Evolutionary conservation across 92 coral and sea anemone genomes (phyloP).

Genomic region (Nematostella vectensis): DNA sequence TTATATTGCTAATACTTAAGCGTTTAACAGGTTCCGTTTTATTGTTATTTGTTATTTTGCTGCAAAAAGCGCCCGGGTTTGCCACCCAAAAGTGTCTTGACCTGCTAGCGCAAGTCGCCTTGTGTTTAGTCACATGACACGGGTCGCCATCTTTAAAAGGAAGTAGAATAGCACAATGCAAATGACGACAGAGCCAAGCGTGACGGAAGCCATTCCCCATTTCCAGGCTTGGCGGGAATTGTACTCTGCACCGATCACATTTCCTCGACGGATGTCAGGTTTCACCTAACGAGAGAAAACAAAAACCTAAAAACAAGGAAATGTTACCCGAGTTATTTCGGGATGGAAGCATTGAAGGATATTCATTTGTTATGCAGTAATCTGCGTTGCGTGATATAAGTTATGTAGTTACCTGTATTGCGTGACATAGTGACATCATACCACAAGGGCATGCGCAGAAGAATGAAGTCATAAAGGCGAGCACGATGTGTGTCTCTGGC

Average conservation of each 20-base stretch:
- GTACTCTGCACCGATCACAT: slow-evolving; percentile 40
- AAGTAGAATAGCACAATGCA: slow-evolving; percentile 28
- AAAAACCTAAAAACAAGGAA: slow-evolving; percentile 1
- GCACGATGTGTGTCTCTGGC: slow-evolving; percentile 38
- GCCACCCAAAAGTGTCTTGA: no score
- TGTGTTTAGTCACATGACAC: slow-evolving; percentile 4
- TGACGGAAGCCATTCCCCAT: slow-evolving; percentile 43
- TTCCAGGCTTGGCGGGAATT: slow-evolving; percentile 54
- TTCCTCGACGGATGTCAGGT: slow-evolving; percentile 20
- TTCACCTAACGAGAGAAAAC: slow-evolving; percentile 35
- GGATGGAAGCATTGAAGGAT: no score
- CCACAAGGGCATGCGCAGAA: slow-evolving; percentile 63
- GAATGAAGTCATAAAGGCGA: slow-evolving; percentile 33
- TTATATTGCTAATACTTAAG: no score
- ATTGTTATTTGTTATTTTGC: no score
- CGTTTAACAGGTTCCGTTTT: no score
- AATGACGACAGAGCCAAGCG: slow-evolving; percentile 23
- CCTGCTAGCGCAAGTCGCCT: no score
- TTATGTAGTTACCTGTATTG: slow-evolving; percentile 40
- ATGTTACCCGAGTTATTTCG: neutral
- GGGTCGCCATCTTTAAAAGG: slow-evolving; percentile 16
- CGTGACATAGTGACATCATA: slow-evolving; percentile 42
- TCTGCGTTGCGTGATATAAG: neutral
- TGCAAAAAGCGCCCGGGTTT: no score
- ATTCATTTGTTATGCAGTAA: no score